Percentiles rank a stretch among this genome's conserved stretches.
Evolutionary conservation across 37 sponge, comb jelly and placozoan genomes (phyloP).

Genomic region (Cliona cf. orientalis): DNA sequence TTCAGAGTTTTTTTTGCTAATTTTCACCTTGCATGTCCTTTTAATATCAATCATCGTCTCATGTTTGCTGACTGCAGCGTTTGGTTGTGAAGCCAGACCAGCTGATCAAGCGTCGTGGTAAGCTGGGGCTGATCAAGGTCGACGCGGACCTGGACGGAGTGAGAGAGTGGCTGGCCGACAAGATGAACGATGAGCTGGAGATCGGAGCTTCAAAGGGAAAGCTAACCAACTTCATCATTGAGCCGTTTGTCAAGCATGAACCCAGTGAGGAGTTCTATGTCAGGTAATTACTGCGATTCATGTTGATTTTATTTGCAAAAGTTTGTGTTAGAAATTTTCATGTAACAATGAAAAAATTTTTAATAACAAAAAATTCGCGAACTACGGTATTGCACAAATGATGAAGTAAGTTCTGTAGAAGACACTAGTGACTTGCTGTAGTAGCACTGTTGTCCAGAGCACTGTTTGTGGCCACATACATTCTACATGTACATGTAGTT

Average conservation of each 20-base stretch:
- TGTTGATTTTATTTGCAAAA: not conserved
- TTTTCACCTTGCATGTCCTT: too few relatives aligned
- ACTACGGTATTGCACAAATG: not conserved
- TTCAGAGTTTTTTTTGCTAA: too few relatives aligned
- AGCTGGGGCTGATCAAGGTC: conserved; percentile 91
- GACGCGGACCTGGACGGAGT: conserved; percentile 66
- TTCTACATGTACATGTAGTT: too few relatives aligned
- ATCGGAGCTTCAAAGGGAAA: conserved; percentile 77
- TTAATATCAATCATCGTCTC: not conserved
- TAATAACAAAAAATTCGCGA: too few relatives aligned
- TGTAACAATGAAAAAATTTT: not conserved
- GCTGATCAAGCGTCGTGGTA: conserved; percentile 95
- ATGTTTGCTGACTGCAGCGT: conserved; percentile 18
- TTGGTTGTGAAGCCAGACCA: conserved; percentile 95
- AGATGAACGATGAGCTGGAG: conserved; percentile 74
- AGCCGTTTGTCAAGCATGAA: conserved; percentile 85
- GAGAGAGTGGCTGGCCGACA: conserved; percentile 72
- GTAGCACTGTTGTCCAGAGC: too few relatives aligned
- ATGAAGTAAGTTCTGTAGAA: too few relatives aligned
- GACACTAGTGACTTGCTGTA: too few relatives aligned
- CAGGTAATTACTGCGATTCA: too few relatives aligned
- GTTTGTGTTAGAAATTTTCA: too few relatives aligned
- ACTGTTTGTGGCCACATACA: too few relatives aligned
- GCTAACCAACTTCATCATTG: conserved; percentile 88
- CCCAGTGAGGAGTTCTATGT: conserved; percentile 58